A percentile compares a stretch with the other conserved stretches of the same genome.
phyloP scores from a whole-genome alignment of 2,797 vertebrate species.

The Euphonia xanthogaster region DNA sequence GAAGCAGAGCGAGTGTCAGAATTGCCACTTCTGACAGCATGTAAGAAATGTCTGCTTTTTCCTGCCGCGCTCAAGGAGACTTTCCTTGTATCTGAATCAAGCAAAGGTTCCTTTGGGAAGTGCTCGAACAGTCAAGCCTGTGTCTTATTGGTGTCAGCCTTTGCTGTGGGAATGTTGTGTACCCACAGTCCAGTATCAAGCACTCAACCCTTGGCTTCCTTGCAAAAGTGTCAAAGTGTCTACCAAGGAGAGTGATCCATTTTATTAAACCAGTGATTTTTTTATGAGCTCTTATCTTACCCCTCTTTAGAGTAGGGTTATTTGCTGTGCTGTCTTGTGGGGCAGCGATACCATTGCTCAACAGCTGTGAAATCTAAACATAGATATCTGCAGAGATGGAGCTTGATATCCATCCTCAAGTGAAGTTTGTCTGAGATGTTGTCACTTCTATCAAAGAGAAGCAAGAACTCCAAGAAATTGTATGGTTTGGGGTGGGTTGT shows the following conservation, averaged over 20 bases:
- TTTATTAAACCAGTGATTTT: not conserved
- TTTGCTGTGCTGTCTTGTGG: not conserved
- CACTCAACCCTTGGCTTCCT: not conserved
- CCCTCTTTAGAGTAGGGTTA: not conserved
- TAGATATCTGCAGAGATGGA: not conserved
- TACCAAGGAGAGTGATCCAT: not conserved
- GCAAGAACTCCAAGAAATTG: not conserved
- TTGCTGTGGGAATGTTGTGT: not conserved
- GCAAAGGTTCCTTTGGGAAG: not conserved
- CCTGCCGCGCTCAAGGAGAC: not conserved
- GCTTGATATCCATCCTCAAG: not conserved
- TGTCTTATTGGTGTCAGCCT: fast-evolving
- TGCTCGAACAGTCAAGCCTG: fast-evolving
- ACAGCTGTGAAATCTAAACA: not conserved
- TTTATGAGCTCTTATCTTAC: not conserved
- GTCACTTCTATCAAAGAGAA: not conserved
- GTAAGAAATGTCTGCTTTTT: not conserved
- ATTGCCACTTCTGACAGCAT: not conserved
- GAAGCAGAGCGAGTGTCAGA: not conserved
- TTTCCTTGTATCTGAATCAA: not conserved
- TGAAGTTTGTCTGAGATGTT: not conserved
- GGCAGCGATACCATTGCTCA: not conserved
- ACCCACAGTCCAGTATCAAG: not conserved
- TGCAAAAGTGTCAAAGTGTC: not conserved
- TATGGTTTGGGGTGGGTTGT: not conserved